phyloP scores from a whole-genome alignment of 2,888 invertebrate species.

The Rhogogaster chlorosoma region DNA sequence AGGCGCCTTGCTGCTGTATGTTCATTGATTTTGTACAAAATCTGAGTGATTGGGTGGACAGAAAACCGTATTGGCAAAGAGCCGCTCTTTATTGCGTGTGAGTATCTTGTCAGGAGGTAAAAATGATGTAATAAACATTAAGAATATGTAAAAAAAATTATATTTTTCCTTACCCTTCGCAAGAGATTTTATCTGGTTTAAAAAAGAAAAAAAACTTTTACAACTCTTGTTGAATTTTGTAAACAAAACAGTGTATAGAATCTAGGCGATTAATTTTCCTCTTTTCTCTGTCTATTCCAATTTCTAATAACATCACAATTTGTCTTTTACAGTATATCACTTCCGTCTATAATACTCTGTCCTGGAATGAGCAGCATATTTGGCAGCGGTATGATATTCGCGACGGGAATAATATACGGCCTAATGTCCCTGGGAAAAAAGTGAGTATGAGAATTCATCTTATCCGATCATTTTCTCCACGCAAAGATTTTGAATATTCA shows the following conservation, averaged over 20 bases:
- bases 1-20: slow-evolving; percentile 98
- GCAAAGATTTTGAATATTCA: not conserved
- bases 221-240: not conserved
- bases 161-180: not conserved
- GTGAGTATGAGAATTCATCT: slow-evolving; percentile 82
- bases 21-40: slow-evolving; percentile 96
- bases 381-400: slow-evolving; percentile 93
- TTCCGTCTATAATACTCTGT: slow-evolving; percentile 90
- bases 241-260: not conserved
- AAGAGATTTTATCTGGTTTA: not conserved
- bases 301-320: slow-evolving; percentile 37
- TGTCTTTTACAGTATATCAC: slow-evolving; percentile 83
- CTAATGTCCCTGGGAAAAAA: slow-evolving; percentile 97
- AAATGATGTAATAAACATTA: not conserved
- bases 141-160: not conserved
- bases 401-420: slow-evolving; percentile 93
- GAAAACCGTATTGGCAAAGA: slow-evolving; percentile 93
- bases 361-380: slow-evolving; percentile 88
- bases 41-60: slow-evolving; percentile 90
- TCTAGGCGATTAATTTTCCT: not conserved
- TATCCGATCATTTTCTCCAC: not conserved
- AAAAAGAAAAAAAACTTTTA: too few relatives aligned
- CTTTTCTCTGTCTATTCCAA: slow-evolving; percentile 50
- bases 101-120: slow-evolving; percentile 76
- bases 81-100: slow-evolving; percentile 92